A percentile compares a stretch with the other conserved stretches of the same genome.
phyloP scores from a whole-genome alignment of 37 sponge, comb jelly and placozoan genomes.

The Oscarella lobularis region DNA sequence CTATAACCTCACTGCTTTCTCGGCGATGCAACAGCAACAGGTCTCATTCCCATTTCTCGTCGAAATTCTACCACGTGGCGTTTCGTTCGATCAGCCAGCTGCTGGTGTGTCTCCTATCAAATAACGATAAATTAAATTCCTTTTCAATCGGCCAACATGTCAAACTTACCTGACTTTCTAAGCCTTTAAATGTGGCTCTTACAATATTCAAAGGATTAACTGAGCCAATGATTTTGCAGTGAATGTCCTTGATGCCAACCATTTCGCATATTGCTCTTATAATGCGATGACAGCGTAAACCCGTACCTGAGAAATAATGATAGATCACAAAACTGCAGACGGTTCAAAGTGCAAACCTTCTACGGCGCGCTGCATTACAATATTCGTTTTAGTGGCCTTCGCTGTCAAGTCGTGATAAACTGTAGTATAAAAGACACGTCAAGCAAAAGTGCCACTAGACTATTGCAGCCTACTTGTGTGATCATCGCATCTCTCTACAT shows the following conservation, averaged over 20 bases:
- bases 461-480: conserved; percentile 43
- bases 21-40: conserved; percentile 62
- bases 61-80: conserved; percentile 63
- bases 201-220: conserved; percentile 67
- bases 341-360: conserved; percentile 19
- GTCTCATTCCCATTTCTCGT: conserved; percentile 35
- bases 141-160: too few relatives aligned
- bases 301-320: conserved; percentile 26
- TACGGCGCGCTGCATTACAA: conserved; percentile 52
- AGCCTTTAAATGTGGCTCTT: conserved; percentile 56
- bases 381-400: conserved; percentile 35
- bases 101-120: conserved; percentile 48
- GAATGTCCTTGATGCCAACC: conserved; percentile 57
- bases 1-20: background rate
- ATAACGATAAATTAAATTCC: background rate
- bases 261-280: conserved; percentile 50
- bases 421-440: background rate
- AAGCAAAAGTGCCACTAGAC: background rate
- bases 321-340: background rate
- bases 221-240: conserved; percentile 63
- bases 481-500: conserved; percentile 52
- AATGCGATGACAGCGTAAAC: conserved; percentile 58
- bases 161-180: conserved; percentile 52
- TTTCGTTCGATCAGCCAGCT: conserved; percentile 51
- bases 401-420: conserved; percentile 62